These are phyloP conservation scores for Rhagophthalmus giganteus DNA, from an alignment of 2,888 invertebrate species.

Conservation along the genomic window DNA sequence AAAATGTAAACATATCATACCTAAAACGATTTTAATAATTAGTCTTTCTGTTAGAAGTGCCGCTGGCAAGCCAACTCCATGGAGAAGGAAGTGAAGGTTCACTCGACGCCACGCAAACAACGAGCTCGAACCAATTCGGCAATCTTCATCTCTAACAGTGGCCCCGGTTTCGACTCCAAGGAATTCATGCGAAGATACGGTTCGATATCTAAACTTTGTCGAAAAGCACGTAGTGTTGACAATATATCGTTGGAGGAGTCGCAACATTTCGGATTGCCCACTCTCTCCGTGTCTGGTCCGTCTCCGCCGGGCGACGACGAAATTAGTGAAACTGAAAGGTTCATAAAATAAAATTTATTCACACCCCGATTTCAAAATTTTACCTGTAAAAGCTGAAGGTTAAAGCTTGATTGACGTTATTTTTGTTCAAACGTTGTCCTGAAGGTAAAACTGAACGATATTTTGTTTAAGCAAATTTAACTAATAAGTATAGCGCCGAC, in stretches of 20 bases:
- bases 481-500: too few relatives aligned
- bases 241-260: conserved; percentile 64
- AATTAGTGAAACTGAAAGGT: conserved; percentile 27
- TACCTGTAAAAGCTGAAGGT: conserved; percentile 7
- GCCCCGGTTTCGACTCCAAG: conserved; percentile 75
- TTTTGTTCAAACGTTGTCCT: too few relatives aligned
- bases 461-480: too few relatives aligned
- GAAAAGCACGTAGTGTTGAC: conserved; percentile 77
- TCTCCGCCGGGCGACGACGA: conserved; percentile 74
- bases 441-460: too few relatives aligned
- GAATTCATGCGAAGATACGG: conserved; percentile 80
- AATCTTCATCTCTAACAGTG: conserved; percentile 78
- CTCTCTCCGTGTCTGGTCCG: conserved; percentile 78
- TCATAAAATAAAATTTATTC: conserved; percentile 13
- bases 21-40: conserved; percentile 5
- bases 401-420: too few relatives aligned
- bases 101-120: conserved; percentile 59
- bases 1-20: neutral
- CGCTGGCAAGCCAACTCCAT: conserved; percentile 36
- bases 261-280: conserved; percentile 71
- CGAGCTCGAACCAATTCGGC: conserved; percentile 84
- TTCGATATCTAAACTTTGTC: conserved; percentile 76
- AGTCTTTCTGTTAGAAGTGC: conserved; percentile 36
- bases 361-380: neutral
- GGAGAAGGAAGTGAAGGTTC: conserved; percentile 35